A percentile compares a stretch with the other conserved stretches of the same genome.
Evolutionary conservation across 2,888 invertebrate genomes (phyloP).

Genomic region (Syrista parreyssii): DNA sequence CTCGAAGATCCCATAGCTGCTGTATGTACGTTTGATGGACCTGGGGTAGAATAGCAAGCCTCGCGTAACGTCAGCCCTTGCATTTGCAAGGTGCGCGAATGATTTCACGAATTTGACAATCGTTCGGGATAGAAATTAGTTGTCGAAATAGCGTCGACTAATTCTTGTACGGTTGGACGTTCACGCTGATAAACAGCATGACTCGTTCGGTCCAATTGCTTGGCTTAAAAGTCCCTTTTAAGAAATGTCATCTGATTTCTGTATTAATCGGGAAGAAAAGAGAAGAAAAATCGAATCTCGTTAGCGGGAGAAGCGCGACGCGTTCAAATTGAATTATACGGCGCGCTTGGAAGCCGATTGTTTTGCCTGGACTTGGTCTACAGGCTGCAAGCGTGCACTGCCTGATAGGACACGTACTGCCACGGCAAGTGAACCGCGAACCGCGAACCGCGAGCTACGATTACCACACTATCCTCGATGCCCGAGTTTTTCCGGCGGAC

Average conservation of each 20-base stretch:
- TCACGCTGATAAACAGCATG: neutral
- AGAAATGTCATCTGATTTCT: neutral
- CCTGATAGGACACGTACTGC: slow-evolving; percentile 20
- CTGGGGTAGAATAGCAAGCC: neutral
- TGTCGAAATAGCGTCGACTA: neutral
- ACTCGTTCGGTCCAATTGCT: neutral
- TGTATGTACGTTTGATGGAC: neutral
- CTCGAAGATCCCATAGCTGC: neutral
- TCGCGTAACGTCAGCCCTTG: neutral
- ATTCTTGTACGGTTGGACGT: neutral
- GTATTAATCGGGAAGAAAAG: neutral
- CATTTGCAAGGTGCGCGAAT: neutral
- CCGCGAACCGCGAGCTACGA: slow-evolving; percentile 11
- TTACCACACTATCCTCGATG: slow-evolving; percentile 30
- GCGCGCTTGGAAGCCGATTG: neutral
- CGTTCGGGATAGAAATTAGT: neutral
- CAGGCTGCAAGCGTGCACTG: neutral
- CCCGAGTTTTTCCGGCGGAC: slow-evolving; percentile 34
- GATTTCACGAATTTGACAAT: neutral
- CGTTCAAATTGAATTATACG: neutral
- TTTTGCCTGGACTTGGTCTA: neutral
- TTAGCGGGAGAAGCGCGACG: neutral
- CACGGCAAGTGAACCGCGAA: slow-evolving; percentile 35
- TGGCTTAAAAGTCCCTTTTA: neutral
- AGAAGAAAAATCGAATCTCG: neutral